A percentile compares a stretch with the other conserved stretches of the same genome.
phyloP scores from a whole-genome alignment of 1,140 invertebrate species.

The Colletes gigas region DNA sequence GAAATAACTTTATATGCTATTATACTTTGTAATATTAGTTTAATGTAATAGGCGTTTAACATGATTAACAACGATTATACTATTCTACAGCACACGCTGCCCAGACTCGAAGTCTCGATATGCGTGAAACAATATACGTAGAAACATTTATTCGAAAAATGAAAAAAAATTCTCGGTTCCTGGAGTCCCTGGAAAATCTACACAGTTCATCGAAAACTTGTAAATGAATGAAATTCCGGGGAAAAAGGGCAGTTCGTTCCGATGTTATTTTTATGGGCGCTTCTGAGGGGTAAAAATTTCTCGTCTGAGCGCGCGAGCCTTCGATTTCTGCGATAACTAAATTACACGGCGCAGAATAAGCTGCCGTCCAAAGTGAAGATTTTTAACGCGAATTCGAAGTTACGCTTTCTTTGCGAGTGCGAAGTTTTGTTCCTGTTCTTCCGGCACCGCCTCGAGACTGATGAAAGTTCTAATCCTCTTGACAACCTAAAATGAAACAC shows the following conservation, averaged over 20 bases:
- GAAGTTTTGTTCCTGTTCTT: slow-evolving; percentile 3
- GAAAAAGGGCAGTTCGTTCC: no score
- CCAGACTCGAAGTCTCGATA: no score
- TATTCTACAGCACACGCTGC: no score
- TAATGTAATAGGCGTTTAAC: no score
- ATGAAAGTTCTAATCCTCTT: slow-evolving; percentile 65
- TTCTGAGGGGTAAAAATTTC: not conserved
- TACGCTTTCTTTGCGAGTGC: slow-evolving; percentile 3
- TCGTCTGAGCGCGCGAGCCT: not conserved
- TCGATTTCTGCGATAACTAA: slow-evolving; percentile 25
- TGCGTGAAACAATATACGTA: no score
- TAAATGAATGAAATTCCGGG: not conserved
- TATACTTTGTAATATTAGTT: not conserved
- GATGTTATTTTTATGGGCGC: not conserved
- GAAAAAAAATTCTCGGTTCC: not conserved
- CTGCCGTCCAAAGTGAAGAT: not conserved
- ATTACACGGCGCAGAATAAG: slow-evolving; percentile 24
- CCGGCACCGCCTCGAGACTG: slow-evolving; percentile 50
- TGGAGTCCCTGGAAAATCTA: not conserved
- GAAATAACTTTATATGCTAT: no score
- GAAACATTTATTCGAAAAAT: not conserved
- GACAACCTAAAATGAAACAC: slow-evolving; percentile 55
- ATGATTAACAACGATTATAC: no score
- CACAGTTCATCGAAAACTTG: not conserved
- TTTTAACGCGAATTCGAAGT: slow-evolving; percentile 30